Base-by-base conservation (phyloP, 2,113 vertebrate species). In the Trichomycterus rosablanca region DNA sequence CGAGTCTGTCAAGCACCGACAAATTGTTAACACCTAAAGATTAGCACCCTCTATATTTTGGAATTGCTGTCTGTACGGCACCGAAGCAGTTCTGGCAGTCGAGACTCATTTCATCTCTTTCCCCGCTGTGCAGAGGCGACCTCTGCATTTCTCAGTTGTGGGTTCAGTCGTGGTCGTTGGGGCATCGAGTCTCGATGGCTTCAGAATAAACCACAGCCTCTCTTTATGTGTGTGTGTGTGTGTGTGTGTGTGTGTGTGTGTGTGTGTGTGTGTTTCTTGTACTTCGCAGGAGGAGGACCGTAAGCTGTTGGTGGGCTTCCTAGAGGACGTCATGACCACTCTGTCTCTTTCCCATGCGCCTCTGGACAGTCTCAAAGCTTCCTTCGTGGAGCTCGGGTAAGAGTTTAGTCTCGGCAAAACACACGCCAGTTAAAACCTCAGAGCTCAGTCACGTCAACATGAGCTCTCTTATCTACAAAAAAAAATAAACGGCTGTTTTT, bases 381-480 rank as follows among this genome's bases (percentile, higher is more conserved):
- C 96, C n/a, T 99, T 99, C 85, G 91, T 98, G 69, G 95, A 99
- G 84, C 84, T 99, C 53, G 94, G 96, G 96, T 99, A 87, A 80
- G 84, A 66, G 5, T 26, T 39, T 39, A 1, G 18, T 26, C 7
- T 15, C 9, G 28, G 32, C 42, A 52, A 44, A 59, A 37, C 22
- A 19, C 46, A 28, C 23, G 22, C 35, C 7, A 40, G 34, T 40
- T 48, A 39, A 48, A 28, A 49, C 23, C 46, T 46, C n/a, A 19
- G 22, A 18, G n/a, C 20, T 28, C 19, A 15, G 51, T 24, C 26
- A n/a, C 44, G 16, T 26, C 24, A 46, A 28, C 46, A n/a, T 45
- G 7, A 14, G 7, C 16, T 34, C 14, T 45, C 44, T 51, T 49
- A 63, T 69, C 15, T n/a, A n/a, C n/a, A n/a, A n/a, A n/a, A n/a